Evolutionary conservation across 1,140 invertebrate species (phyloP), one percentile per base, ranked within the genome.

Genomic region (Yoshiicerus persimilis): DNA sequence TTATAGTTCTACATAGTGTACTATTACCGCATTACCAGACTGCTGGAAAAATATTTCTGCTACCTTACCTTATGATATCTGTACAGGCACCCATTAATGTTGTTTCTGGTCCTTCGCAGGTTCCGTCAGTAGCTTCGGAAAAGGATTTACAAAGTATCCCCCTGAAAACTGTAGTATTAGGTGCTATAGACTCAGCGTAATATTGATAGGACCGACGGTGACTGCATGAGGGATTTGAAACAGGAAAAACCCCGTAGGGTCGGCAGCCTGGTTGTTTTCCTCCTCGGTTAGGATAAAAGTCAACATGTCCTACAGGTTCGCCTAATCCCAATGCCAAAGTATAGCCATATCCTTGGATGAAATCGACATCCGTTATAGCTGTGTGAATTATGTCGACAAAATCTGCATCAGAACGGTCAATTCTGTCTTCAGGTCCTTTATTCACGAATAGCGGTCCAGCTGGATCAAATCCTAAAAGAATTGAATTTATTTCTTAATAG

Each of bases 311-410:
- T 0, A 93, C 91, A 0, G 94, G 92, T 27, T 93, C 92, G 23
- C 92, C 92, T 70, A 94, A 94, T 10, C 94, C 95, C 11, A 91
- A 47, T 11, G 77, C 27, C n/a, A 64, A 11, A 64, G 4, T 64
- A 5, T 4, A n/a, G 20, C 4, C 9, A 16, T 27, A 27, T 70
- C 64, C 25, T 27, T 9, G n/a, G 27, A 8, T 27, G 5, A 30
- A 23, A 27, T 70, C n/a, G 11, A 32, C 23, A 30, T 32, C 87
- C 13, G 87, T 86, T 56, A n/a, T 84, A 90, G 95, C 94, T 0
- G 96, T 96, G 89, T 96, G 96, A 85, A 96, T 95, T 0, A 95
- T 94, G 92, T 96, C 95, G 0, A 96, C 95, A 86, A 95, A 95
- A 10, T 92, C 86, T 0, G 93, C 95, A 32, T 90, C 89, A 64